Conservation (phyloP, 2,113 vertebrate species). For the Rhipidura dahli region DNA sequence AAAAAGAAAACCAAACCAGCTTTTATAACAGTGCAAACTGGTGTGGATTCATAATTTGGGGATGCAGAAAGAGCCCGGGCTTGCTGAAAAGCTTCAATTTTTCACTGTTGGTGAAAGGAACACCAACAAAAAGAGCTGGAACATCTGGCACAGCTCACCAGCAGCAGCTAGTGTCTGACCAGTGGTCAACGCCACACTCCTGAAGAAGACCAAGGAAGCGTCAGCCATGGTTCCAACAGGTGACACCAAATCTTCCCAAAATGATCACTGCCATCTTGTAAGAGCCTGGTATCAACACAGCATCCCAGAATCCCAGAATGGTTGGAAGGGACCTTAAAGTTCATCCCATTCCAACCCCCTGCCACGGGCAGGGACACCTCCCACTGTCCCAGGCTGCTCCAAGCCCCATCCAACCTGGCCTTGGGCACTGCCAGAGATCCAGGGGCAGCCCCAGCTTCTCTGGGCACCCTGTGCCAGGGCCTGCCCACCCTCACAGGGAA, state of each 20-base stretch:
- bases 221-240: not conserved
- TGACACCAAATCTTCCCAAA: not conserved
- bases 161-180: not conserved
- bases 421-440: not conserved
- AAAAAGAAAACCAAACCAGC: not conserved
- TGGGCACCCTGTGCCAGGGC: not conserved
- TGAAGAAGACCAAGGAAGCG: not conserved
- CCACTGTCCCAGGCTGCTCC: not conserved
- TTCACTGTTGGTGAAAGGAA: not conserved
- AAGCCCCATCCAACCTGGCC: not conserved
- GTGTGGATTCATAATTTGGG: not conserved
- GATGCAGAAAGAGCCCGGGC: not conserved
- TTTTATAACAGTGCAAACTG: not conserved
- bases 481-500: fast-evolving
- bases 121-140: not conserved
- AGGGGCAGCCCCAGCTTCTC: not conserved
- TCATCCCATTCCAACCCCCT: fast-evolving
- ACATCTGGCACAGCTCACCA: not conserved
- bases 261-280: fast-evolving
- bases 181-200: not conserved
- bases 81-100: not conserved
- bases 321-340: not conserved
- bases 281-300: not conserved
- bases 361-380: not conserved
- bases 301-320: not conserved